Evolutionary conservation across 1,140 invertebrate species (phyloP).

Genomic region (Drosophila kurseongensis): DNA sequence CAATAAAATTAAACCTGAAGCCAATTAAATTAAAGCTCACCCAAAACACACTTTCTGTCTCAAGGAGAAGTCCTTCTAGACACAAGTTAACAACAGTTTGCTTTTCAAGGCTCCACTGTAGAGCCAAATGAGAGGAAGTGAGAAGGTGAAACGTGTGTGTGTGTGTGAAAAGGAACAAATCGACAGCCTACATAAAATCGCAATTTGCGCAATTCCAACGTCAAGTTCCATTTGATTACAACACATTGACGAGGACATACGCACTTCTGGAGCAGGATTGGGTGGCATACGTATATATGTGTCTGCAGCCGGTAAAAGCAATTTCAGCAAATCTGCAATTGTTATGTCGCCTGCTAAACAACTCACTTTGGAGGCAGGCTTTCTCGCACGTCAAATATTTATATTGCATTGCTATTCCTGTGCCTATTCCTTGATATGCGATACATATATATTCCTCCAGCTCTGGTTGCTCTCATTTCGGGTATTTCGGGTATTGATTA

Average conservation of each 20-base stretch:
- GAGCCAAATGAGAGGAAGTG: constrained; percentile 1
- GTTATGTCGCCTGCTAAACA: constrained; percentile 81
- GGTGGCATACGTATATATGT: constrained; percentile 11
- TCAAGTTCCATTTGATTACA: constrained; percentile 82
- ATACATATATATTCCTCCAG: constrained; percentile 9
- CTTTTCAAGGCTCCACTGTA: constrained; percentile 20
- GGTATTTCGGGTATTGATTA: constrained; percentile 78
- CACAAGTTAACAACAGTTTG: constrained; percentile 6
- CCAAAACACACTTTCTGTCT: background rate
- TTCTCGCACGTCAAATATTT: constrained; percentile 82
- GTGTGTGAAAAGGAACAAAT: constrained; percentile 27
- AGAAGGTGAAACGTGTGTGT: background rate
- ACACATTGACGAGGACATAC: constrained; percentile 68
- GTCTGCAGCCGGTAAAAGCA: constrained; percentile 63
- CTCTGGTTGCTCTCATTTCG: constrained; percentile 26
- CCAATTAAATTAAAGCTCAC: constrained; percentile 4
- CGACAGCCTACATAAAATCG: constrained; percentile 80
- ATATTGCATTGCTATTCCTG: constrained; percentile 63
- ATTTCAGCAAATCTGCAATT: constrained; percentile 83
- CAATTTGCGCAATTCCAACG: constrained; percentile 78
- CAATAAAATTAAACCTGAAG: constrained; percentile 2
- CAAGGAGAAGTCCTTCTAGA: background rate
- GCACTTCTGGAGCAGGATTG: constrained; percentile 31
- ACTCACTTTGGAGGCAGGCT: constrained; percentile 72
- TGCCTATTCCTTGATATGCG: background rate